A percentile compares a stretch with the other conserved stretches of the same genome.
Evolutionary conservation across 92 coral and sea anemone genomes (phyloP).

Genomic region (Porites cylindrica): DNA sequence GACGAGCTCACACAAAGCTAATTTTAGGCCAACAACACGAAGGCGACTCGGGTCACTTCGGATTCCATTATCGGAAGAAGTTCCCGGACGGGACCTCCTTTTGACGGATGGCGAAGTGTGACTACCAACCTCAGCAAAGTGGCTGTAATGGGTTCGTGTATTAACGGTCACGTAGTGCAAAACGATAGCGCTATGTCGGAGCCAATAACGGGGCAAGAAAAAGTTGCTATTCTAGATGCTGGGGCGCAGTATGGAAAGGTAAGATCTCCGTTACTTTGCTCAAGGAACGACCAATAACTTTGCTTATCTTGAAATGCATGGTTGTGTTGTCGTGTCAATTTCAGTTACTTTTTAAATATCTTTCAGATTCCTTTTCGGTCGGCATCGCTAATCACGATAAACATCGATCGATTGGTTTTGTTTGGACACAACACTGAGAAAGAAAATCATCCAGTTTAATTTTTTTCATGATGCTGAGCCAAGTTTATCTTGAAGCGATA

Average conservation of each 20-base stretch:
- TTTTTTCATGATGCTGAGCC: no score
- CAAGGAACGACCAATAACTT: neutral
- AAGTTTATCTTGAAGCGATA: no score
- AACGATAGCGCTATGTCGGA: conserved; percentile 85
- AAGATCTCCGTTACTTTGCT: conserved; percentile 2
- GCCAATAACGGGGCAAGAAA: conserved; percentile 69
- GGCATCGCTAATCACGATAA: neutral
- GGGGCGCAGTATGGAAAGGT: conserved; percentile 99
- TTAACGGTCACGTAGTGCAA: conserved; percentile 87
- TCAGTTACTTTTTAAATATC: neutral
- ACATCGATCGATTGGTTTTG: neutral
- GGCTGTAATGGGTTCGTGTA: conserved; percentile 93
- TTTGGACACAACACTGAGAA: neutral
- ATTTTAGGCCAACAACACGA: no score
- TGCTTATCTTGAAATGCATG: neutral
- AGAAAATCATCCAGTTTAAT: neutral
- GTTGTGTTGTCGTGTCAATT: neutral
- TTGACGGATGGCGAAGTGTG: no score
- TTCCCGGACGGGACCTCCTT: no score
- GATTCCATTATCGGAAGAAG: no score
- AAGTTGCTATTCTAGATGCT: conserved; percentile 95
- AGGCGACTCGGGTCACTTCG: no score
- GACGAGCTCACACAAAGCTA: no score
- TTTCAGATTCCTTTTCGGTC: neutral
- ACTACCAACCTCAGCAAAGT: conserved; percentile 79